Evolutionary conservation across 64 coral and sea anemone genomes (phyloP).

Genomic region (Porites australiensis): DNA sequence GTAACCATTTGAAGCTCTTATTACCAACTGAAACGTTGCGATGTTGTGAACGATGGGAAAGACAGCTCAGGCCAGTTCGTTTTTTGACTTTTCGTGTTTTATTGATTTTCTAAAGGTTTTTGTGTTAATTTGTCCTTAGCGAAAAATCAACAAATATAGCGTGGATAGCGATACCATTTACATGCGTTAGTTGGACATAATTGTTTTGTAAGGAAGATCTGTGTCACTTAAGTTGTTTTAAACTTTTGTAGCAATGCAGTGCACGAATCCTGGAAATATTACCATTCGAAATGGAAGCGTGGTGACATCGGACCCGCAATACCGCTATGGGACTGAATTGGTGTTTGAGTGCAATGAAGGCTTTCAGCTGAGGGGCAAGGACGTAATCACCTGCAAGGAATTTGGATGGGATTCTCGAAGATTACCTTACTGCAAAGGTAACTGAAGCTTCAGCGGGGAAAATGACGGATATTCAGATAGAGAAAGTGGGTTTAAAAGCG

Average conservation of each 20-base stretch:
- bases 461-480: too few relatives aligned
- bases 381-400: slow-evolving; percentile 56
- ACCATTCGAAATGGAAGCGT: slow-evolving; percentile 55
- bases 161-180: too few relatives aligned
- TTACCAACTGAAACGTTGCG: too few relatives aligned
- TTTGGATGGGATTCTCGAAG: slow-evolving; percentile 41
- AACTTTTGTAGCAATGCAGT: slow-evolving; percentile 56
- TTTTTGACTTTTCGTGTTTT: too few relatives aligned
- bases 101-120: too few relatives aligned
- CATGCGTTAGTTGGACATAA: background rate
- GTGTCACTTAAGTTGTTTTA: background rate
- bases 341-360: slow-evolving; percentile 76
- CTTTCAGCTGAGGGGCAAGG: slow-evolving; percentile 59
- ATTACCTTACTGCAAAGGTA: slow-evolving; percentile 69
- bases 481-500: too few relatives aligned
- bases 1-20: too few relatives aligned
- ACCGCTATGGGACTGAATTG: slow-evolving; percentile 62
- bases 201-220: background rate
- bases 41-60: too few relatives aligned
- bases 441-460: too few relatives aligned
- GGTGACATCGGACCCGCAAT: slow-evolving; percentile 51
- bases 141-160: too few relatives aligned
- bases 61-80: too few relatives aligned
- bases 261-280: background rate
- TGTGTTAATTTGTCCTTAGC: too few relatives aligned